These are phyloP conservation scores for Elaphurus davidianus DNA, from an alignment of 2,113 vertebrate genomes.

Conservation along the genomic window DNA sequence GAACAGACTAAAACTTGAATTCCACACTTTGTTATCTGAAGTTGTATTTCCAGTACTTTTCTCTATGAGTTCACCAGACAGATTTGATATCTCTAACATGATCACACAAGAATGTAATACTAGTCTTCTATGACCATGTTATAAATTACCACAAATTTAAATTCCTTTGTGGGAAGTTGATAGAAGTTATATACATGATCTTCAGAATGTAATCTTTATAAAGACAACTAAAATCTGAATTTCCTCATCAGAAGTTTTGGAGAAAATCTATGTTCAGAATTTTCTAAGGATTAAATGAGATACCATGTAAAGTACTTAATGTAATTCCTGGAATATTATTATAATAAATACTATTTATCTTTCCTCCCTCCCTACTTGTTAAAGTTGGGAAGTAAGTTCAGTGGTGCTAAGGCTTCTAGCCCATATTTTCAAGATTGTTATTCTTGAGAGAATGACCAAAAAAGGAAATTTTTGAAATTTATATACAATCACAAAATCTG, in stretches of 20 bases:
- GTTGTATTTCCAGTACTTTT: neutral
- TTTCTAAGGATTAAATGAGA: neutral
- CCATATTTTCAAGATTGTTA: neutral
- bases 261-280: neutral
- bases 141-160: neutral
- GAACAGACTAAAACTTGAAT: neutral
- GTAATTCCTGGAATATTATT: neutral
- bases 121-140: neutral
- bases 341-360: neutral
- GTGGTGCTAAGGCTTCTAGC: neutral
- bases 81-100: neutral
- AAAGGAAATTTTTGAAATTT: neutral
- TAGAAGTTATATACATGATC: neutral
- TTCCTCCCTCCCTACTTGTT: neutral
- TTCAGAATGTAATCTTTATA: neutral
- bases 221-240: neutral
- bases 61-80: neutral
- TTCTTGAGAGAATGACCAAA: neutral
- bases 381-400: neutral
- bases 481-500: neutral
- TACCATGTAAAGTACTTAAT: neutral
- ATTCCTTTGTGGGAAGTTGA: neutral
- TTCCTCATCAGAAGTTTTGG: neutral
- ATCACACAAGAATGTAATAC: neutral
- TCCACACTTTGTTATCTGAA: neutral